phyloP scores from a whole-genome alignment of 2,888 invertebrate genomes.

The Rhimphoctona megacephalus region DNA sequence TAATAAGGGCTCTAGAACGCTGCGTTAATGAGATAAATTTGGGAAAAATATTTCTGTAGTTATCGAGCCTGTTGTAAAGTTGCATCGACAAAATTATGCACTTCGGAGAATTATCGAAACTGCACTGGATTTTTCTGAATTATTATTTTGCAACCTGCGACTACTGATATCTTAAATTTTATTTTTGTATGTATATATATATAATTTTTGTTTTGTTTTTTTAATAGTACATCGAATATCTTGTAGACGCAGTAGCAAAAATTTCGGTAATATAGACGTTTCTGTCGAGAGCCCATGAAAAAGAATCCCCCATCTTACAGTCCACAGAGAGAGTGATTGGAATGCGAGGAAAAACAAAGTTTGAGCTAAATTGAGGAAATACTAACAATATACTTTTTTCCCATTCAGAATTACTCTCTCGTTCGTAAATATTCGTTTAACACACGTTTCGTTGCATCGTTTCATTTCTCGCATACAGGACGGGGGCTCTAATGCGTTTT shows the following conservation, averaged over 20 bases:
- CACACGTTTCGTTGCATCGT: slow-evolving; percentile 60
- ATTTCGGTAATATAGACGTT: slow-evolving; percentile 39
- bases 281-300: slow-evolving; percentile 42
- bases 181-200: slow-evolving; percentile 16
- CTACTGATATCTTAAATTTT: slow-evolving; percentile 24
- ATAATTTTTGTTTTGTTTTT: slow-evolving; percentile 28
- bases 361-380: not conserved
- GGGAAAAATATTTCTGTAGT: slow-evolving; percentile 44
- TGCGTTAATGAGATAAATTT: slow-evolving; percentile 44
- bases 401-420: slow-evolving; percentile 29
- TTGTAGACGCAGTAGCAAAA: slow-evolving; percentile 64
- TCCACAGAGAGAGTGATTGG: slow-evolving; percentile 34
- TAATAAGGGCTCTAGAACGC: slow-evolving; percentile 41
- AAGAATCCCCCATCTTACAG: slow-evolving; percentile 40
- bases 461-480: slow-evolving; percentile 46
- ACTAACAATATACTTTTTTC: not conserved
- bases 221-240: slow-evolving; percentile 53
- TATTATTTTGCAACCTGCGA: slow-evolving; percentile 24
- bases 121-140: slow-evolving; percentile 11
- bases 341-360: slow-evolving; percentile 5
- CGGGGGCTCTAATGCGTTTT: slow-evolving; percentile 1
- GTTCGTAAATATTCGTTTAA: slow-evolving; percentile 40
- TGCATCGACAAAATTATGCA: slow-evolving; percentile 13
- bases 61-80: not conserved
- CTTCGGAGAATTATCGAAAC: slow-evolving; percentile 7